Evolutionary conservation across 2,888 invertebrate species (phyloP), one percentile per base, ranked within the genome.

Genomic region (Platycheirus rosarum): DNA sequence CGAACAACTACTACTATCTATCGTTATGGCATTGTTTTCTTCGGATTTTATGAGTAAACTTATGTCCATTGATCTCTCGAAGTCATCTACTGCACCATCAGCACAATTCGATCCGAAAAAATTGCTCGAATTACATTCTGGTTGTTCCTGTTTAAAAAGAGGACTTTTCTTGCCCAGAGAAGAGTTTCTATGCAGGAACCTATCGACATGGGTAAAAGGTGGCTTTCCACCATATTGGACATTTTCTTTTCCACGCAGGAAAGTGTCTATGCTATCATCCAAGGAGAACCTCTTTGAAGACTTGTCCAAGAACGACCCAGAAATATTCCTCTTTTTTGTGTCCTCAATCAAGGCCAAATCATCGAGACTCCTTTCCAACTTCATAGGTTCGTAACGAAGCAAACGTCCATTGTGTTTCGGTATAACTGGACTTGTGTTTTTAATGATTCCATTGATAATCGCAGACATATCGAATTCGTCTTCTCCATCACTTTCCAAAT

Each of bases 41-140:
- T 0, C 2, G 0, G 65, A 37, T 14, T 55, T 69, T 16, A 29
- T 82, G 5, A 85, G 57, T 13, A 85, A 84, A 73, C 91, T 91
- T 66, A 89, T 86, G 66, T 92, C 91, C 80, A 94, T 88, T 2
- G 93, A 92, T 86, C 92, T 91, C 88, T 94, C 94, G 86, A 94
- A 94, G 9, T 92, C 91, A 88, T 94, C 94, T n/a, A 91, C 88
- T 37, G 91, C 91, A 49, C 90, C 91, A 1, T 90, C 90, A 62
- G 91, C 85, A 84, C 90, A 89, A 84, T 92, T 85, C 8, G 44
- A 14, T 11, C 51, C 92, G 85, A 93, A 93, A 84, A 93, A 93
- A 87, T 91, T 91, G 86, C 93, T 93, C 86, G 87, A 78, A 79
- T 87, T 87, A 4, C 77, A 42, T 13, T 70, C 62, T 4, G 55